Evolutionary conservation across 2,113 vertebrate genomes (phyloP).

Genomic region (Neodontobutis hainanensis): DNA sequence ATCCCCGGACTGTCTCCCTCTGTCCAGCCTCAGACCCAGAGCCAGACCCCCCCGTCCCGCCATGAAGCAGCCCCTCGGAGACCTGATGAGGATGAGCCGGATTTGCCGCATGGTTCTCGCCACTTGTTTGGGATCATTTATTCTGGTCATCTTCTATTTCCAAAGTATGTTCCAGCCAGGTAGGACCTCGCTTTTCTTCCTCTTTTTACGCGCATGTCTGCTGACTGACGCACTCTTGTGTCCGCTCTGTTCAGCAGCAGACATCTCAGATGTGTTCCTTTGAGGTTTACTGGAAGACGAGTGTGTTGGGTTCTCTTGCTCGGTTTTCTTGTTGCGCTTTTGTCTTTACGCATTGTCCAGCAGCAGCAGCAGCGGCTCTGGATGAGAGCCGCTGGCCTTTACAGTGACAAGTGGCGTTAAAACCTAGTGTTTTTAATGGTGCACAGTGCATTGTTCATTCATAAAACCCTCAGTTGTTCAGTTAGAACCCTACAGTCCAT

Average conservation of each 20-base stretch:
- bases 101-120: constrained; percentile 94
- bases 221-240: constrained; percentile 34
- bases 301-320: no score
- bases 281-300: neutral
- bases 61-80: constrained; percentile 92
- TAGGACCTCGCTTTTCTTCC: constrained; percentile 74
- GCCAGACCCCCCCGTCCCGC: constrained; percentile 30
- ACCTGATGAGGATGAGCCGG: constrained; percentile 95
- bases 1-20: constrained; percentile 38
- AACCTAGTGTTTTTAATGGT: neutral
- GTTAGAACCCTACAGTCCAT: no score
- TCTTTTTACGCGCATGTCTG: neutral
- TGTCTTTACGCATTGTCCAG: constrained; percentile 6
- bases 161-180: constrained; percentile 99
- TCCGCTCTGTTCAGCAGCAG: constrained; percentile 5
- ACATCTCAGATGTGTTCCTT: constrained; percentile 15
- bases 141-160: constrained; percentile 99
- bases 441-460: no score
- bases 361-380: neutral
- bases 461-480: no score
- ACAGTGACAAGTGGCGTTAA: constrained; percentile 34
- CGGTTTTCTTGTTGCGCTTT: constrained; percentile 32
- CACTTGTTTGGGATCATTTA: constrained; percentile 96
- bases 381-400: neutral
- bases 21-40: neutral